phyloP scores from a whole-genome alignment of 2,797 vertebrate genomes.

The Clarias laeviceps region DNA sequence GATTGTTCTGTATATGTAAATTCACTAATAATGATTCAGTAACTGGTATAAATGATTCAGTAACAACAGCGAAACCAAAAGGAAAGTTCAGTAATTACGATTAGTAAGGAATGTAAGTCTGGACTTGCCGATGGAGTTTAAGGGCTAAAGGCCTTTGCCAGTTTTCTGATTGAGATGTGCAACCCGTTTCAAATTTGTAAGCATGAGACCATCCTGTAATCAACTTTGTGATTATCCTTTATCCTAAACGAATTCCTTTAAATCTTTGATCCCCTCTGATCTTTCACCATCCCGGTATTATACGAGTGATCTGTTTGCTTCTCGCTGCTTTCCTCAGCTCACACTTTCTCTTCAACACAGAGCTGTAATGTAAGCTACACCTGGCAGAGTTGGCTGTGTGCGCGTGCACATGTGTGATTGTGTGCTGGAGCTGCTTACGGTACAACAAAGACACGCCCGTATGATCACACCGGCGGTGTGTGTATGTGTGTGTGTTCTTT shows the following conservation, averaged over 20 bases:
- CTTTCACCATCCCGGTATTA: neutral
- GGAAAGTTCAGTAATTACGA: neutral
- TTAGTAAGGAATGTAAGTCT: neutral
- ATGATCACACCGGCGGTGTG: neutral
- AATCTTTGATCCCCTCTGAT: neutral
- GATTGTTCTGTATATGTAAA: neutral
- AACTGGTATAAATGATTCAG: neutral
- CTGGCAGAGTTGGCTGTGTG: neutral
- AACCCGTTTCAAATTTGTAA: neutral
- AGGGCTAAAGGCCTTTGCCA: neutral
- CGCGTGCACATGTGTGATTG: neutral
- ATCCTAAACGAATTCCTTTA: neutral
- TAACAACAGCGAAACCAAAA: neutral
- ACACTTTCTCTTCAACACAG: neutral
- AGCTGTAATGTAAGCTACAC: conserved; percentile 14
- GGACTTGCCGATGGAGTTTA: neutral
- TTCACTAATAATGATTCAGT: neutral
- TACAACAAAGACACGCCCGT: neutral
- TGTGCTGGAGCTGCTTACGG: neutral
- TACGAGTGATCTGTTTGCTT: neutral
- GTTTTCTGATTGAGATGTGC: neutral
- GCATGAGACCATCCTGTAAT: neutral
- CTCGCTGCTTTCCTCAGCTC: neutral
- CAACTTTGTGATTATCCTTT: neutral
- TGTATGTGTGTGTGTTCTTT: conserved; percentile 25